Percentiles rank a stretch among this genome's conserved stretches.
Conservation (phyloP, 2,113 vertebrate species). For the Oncorhynchus kisutch region DNA sequence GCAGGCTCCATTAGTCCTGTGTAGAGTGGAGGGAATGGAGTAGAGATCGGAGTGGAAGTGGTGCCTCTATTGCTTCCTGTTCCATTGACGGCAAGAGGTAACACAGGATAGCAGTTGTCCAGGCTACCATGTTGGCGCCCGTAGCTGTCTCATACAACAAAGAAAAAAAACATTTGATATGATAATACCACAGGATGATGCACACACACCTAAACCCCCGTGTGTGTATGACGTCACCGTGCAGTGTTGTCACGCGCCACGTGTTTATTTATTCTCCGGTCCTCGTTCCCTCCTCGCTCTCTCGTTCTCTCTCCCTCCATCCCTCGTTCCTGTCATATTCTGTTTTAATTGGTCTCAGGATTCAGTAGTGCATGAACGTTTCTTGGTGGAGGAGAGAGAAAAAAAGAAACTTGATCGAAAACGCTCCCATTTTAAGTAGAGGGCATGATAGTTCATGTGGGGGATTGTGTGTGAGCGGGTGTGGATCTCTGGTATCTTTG, state of each 20-base stretch:
- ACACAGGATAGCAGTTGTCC: background rate
- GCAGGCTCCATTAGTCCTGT: background rate
- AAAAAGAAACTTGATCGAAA: constrained; percentile 33
- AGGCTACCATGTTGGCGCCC: background rate
- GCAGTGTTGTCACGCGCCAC: no score
- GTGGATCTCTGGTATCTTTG: background rate
- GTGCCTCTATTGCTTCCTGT: background rate
- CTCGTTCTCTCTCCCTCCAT: constrained; percentile 16
- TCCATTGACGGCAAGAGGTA: background rate
- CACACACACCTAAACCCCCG: background rate
- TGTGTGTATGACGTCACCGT: no score
- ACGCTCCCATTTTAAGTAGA: constrained; percentile 34
- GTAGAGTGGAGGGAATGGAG: background rate
- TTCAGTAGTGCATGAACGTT: constrained; percentile 44
- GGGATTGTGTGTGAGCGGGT: constrained; percentile 23
- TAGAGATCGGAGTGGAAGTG: background rate
- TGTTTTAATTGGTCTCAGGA: constrained; percentile 63
- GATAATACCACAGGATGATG: no score
- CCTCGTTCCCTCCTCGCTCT: background rate
- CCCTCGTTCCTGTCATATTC: constrained; percentile 46
- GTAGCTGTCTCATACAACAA: no score
- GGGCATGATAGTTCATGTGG: constrained; percentile 52
- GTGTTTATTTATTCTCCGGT: no score
- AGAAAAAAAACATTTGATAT: no score
- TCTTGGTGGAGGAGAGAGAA: constrained; percentile 2